Base-by-base conservation (phyloP, 2,888 invertebrate species). In the Dorcus parallelipipedus region DNA sequence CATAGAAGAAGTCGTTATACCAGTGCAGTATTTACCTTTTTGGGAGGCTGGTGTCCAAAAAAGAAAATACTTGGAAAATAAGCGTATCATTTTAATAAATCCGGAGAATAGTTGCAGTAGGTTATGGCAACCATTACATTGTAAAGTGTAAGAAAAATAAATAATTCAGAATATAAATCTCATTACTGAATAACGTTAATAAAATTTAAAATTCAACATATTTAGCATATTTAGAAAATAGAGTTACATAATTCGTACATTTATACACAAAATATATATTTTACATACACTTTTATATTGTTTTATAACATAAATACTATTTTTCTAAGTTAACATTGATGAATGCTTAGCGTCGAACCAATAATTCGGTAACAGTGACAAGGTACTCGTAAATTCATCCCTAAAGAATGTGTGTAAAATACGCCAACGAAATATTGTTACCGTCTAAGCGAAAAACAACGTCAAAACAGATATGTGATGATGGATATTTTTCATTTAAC, bases 31-130 rank as follows among this genome's bases (percentile, higher is more conserved):
- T 62, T 63, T 63, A 66, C 69, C 65, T 69, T 71, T 70, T 69
- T 69, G 73, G 73, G 76, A 76, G 76, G 76, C 76, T 77, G 76
- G 76, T 63, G 67, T 68, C 74, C 73, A 73, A 73, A 45, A 45
- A 9, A 45, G 45, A 20, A 45, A 45, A 45, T 45, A 45, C 45
- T 45, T 33, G 20, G 20, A 10, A 45, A 45, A 45, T 45, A 45
- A 45, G 14, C 45, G 14, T 45, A 42, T 14, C 14, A 42, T 10
- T 42, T 14, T 42, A 42, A 42, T 42, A 42, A 42, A 33, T 33
- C 26, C 26, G 26, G 26, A 33, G 7, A 33, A 33, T 7, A 33
- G 26, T 33, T 33, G 26, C 26, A 7, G 26, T 33, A 33, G 1
- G 7, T 33, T 4, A 7, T 33, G 1, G 26, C 26, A 33, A 33